phyloP scores from a whole-genome alignment of 2,113 vertebrate species.

The Entelurus aequoreus region DNA sequence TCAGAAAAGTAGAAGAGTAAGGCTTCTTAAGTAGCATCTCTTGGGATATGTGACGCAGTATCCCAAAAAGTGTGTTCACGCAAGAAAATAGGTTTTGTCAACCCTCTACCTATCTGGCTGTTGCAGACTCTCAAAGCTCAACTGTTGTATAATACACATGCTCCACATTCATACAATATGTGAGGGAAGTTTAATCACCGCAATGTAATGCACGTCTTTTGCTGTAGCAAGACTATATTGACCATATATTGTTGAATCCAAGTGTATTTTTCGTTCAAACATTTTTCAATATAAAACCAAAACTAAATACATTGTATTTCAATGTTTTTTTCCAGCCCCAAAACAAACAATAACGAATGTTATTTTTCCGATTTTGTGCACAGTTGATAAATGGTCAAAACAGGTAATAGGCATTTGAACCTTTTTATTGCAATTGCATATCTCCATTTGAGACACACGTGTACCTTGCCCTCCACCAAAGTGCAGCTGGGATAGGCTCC shows the following conservation, averaged over 20 bases:
- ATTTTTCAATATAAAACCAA: too few species aligned
- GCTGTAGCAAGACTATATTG: neutral
- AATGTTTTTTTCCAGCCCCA: too few species aligned
- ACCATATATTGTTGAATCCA: neutral
- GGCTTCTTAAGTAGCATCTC: conserved; percentile 17
- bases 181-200: neutral
- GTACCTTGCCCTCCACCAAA: too few species aligned
- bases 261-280: too few species aligned
- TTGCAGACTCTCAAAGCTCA: conserved; percentile 12
- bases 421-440: too few species aligned
- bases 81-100: conserved; percentile 24
- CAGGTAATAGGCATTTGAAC: too few species aligned
- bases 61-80: conserved; percentile 21
- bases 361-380: too few species aligned
- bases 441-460: too few species aligned
- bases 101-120: conserved; percentile 15
- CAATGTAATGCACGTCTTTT: neutral
- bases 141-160: neutral
- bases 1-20: conserved; percentile 15
- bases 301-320: too few species aligned
- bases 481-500: too few species aligned
- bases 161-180: neutral
- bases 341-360: too few species aligned
- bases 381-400: too few species aligned
- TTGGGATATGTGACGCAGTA: conserved; percentile 18